phyloP scores from a whole-genome alignment of 2,888 invertebrate genomes.

The Elegia similella region DNA sequence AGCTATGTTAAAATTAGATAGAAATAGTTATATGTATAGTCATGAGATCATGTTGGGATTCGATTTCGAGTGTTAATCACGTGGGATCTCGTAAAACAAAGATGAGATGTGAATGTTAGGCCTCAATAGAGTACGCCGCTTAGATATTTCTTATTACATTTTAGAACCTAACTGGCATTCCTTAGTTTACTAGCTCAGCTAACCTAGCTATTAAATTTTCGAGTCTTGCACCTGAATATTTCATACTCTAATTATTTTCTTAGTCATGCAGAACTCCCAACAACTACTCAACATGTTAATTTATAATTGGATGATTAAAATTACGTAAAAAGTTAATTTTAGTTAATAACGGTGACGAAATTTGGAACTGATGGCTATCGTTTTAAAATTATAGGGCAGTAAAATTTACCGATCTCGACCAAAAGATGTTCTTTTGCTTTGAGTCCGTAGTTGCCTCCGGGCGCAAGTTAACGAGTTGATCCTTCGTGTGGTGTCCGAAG shows the following conservation, averaged over 20 bases:
- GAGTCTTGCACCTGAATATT: neutral
- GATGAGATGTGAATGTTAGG: neutral
- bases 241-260: slow-evolving; percentile 9
- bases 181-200: neutral
- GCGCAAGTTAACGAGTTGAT: neutral
- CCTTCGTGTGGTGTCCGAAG: neutral
- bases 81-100: too few species aligned
- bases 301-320: neutral
- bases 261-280: slow-evolving; percentile 1
- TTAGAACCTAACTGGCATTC: neutral
- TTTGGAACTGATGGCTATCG: neutral
- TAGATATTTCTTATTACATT: neutral
- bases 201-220: neutral
- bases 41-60: neutral
- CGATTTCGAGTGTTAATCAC: neutral
- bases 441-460: neutral
- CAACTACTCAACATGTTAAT: neutral
- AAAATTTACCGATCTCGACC: neutral
- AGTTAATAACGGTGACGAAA: neutral
- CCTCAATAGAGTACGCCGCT: neutral
- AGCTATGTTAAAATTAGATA: too few species aligned
- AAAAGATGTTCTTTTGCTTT: neutral
- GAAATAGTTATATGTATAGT: too few species aligned
- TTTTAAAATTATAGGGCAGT: neutral
- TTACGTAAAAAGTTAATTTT: neutral